These are phyloP conservation scores for Melipona bicolor DNA, from an alignment of 2,888 invertebrate species.

Conservation along the genomic window DNA sequence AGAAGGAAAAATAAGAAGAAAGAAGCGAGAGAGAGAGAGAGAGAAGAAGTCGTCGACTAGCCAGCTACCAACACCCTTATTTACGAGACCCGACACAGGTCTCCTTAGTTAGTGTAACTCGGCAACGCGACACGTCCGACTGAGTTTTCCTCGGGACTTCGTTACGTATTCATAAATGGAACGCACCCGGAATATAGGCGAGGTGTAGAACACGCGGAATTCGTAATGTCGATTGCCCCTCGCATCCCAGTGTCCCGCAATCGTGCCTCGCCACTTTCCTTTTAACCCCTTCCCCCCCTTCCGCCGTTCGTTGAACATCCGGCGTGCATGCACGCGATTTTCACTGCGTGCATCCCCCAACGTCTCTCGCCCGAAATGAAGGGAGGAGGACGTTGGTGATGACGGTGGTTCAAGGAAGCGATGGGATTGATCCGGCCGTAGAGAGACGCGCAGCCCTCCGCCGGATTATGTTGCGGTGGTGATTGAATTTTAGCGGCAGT, in stretches of 20 bases:
- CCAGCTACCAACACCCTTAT: constrained; percentile 53
- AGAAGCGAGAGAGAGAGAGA: background rate
- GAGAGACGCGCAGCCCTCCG: background rate
- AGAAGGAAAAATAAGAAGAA: background rate
- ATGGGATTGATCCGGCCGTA: constrained; percentile 22
- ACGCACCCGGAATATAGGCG: constrained; percentile 75
- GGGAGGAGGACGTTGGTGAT: constrained; percentile 23
- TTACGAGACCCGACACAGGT: constrained; percentile 17
- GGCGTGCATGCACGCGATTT: constrained; percentile 54
- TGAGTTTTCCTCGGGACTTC: constrained; percentile 72
- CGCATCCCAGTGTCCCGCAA: background rate
- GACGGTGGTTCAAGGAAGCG: constrained; percentile 16
- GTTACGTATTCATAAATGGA: constrained; percentile 80
- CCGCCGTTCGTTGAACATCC: constrained; percentile 22
- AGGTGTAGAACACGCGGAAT: constrained; percentile 74
- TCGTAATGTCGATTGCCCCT: constrained; percentile 72
- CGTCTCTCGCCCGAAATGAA: constrained; percentile 4
- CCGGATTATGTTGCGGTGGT: background rate
- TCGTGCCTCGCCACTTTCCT: background rate
- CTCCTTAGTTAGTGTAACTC: constrained; percentile 19
- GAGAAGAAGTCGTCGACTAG: constrained; percentile 47
- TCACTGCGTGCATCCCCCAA: constrained; percentile 15
- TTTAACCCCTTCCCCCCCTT: background rate
- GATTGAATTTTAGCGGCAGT: background rate
- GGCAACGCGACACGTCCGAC: constrained; percentile 55